Evolutionary conservation across 2,888 invertebrate species (phyloP).

Genomic region (Deilephila elpenor): DNA sequence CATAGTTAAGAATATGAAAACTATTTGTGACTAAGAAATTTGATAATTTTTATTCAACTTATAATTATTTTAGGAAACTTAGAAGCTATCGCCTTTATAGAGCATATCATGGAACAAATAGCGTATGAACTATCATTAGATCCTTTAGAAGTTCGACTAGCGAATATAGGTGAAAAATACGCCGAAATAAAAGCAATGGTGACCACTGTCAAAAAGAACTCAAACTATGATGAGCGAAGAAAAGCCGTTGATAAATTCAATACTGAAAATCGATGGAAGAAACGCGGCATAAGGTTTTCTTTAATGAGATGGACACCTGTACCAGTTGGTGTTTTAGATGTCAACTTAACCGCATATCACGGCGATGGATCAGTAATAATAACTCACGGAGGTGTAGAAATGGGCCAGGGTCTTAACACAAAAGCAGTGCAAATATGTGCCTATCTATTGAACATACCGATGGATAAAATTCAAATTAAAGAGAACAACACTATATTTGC

Average conservation of each 20-base stretch:
- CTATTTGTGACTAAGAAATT: neutral
- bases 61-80: constrained; percentile 63
- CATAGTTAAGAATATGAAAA: neutral
- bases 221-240: constrained; percentile 80
- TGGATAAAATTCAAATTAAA: constrained; percentile 65
- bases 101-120: constrained; percentile 87
- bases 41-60: too few species aligned
- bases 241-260: constrained; percentile 82
- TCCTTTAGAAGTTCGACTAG: constrained; percentile 80
- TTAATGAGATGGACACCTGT: constrained; percentile 85
- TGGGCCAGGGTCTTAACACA: constrained; percentile 89
- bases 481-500: constrained; percentile 41
- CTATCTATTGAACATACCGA: constrained; percentile 85
- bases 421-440: constrained; percentile 89
- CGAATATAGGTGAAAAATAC: constrained; percentile 71
- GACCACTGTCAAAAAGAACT: constrained; percentile 76
- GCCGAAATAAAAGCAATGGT: constrained; percentile 72
- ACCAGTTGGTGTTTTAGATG: constrained; percentile 59
- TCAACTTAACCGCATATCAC: constrained; percentile 84
- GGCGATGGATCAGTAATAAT: constrained; percentile 86
- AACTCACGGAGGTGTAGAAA: constrained; percentile 86
- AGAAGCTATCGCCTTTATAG: constrained; percentile 82
- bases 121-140: constrained; percentile 80
- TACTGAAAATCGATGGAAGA: constrained; percentile 88
- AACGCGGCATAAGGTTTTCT: constrained; percentile 85